Conservation (phyloP, 2,797 vertebrate species). For the Melanogrammus aeglefinus region DNA sequence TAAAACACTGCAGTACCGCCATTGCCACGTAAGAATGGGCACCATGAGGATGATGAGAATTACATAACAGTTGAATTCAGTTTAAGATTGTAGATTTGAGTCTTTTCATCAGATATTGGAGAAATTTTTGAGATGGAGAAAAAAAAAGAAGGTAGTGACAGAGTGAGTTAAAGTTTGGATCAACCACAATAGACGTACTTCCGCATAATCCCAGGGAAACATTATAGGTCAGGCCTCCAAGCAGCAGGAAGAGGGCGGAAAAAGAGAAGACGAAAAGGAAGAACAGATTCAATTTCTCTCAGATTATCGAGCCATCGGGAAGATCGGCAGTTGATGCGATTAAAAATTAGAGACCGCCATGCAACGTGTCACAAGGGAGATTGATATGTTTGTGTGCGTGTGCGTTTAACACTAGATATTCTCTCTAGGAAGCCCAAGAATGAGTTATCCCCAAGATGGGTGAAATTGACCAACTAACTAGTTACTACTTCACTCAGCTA, state of each 20-base stretch:
- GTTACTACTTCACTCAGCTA: too few species aligned
- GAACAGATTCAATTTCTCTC: constrained; percentile 5
- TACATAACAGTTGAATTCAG: not conserved
- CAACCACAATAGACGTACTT: constrained; percentile 77
- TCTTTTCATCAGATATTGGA: not conserved
- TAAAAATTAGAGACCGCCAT: not conserved
- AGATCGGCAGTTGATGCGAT: not conserved
- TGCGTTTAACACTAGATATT: not conserved
- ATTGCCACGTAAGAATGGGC: not conserved
- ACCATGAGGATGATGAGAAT: not conserved
- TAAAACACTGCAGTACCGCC: not conserved
- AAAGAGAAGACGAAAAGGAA: constrained; percentile 28
- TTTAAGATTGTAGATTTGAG: not conserved
- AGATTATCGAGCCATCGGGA: not conserved
- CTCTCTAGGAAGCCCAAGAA: not conserved
- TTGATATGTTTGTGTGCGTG: not conserved
- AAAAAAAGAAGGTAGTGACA: not conserved
- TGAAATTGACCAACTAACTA: too few species aligned
- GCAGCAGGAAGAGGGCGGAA: constrained; percentile 76
- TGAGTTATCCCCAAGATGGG: too few species aligned
- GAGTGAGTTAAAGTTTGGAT: not conserved
- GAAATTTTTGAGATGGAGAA: not conserved
- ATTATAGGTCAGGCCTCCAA: constrained; percentile 93
- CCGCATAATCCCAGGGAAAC: constrained; percentile 88
- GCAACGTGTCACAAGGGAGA: not conserved